phyloP scores from a whole-genome alignment of 2,888 invertebrate genomes.

The Sinelater perroti region DNA sequence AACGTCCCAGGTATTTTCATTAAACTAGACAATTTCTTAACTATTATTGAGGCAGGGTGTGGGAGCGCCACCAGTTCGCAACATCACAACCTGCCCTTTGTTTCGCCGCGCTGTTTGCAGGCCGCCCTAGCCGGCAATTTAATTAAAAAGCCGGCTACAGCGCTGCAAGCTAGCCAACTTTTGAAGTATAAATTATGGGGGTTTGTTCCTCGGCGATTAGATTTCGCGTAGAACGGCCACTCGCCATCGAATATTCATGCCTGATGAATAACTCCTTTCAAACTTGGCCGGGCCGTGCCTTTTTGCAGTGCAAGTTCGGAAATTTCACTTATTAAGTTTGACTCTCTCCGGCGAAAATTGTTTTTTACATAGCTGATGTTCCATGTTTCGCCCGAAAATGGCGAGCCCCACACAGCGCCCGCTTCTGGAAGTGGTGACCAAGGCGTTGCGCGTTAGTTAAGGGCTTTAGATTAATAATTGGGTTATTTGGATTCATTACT shows the following conservation, averaged over 20 bases:
- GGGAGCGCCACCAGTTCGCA: background rate
- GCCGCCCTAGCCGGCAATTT: constrained; percentile 34
- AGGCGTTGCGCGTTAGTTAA: constrained; percentile 43
- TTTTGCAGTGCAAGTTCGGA: too few relatives aligned
- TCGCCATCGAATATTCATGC: constrained; percentile 41
- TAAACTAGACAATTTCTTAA: constrained; percentile 24
- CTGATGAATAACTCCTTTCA: constrained; percentile 34
- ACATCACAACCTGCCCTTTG: constrained; percentile 21
- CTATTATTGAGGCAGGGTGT: constrained; percentile 15
- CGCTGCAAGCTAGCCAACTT: constrained; percentile 33
- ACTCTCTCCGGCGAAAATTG: too few relatives aligned
- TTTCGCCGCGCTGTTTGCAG: constrained; percentile 29
- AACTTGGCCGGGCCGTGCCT: too few relatives aligned
- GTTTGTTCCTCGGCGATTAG: constrained; percentile 44
- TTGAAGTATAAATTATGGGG: constrained; percentile 44
- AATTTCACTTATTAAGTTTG: constrained; percentile 12
- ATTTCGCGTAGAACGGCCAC: constrained; percentile 38
- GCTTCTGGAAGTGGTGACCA: constrained; percentile 42
- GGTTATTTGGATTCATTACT: constrained; percentile 52
- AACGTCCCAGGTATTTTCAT: constrained; percentile 28
- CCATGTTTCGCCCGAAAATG: too few relatives aligned
- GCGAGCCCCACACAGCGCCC: too few relatives aligned
- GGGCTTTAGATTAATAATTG: constrained; percentile 45
- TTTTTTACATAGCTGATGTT: too few relatives aligned
- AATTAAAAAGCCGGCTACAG: constrained; percentile 37